Conservation (phyloP, 1,140 invertebrate genomes). For the Hycleus cichorii region DNA sequence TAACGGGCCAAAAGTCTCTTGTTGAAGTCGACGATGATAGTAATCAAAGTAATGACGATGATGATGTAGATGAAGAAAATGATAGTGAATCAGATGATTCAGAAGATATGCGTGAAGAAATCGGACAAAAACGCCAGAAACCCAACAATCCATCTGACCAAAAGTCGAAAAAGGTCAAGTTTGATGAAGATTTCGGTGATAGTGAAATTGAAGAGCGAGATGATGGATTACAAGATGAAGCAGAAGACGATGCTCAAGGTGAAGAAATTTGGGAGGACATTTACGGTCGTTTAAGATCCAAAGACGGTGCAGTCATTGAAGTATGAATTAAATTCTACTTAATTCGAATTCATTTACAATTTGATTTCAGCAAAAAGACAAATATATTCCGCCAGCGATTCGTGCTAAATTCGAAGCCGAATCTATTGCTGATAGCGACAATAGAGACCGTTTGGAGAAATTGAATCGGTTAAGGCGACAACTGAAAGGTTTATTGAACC, state of each 20-base stretch:
- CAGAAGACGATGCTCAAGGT: slow-evolving; percentile 30
- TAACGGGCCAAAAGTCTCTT: slow-evolving; percentile 23
- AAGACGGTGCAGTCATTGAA: slow-evolving; percentile 50
- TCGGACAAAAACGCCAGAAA: slow-evolving; percentile 4
- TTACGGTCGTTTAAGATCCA: slow-evolving; percentile 79
- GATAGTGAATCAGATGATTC: slow-evolving; percentile 5
- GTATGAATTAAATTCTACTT: slow-evolving; percentile 5
- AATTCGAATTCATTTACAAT: slow-evolving; percentile 17
- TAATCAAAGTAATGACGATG: slow-evolving; percentile 9
- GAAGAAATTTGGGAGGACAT: slow-evolving; percentile 77
- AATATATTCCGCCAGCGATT: slow-evolving; percentile 79
- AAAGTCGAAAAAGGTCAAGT: slow-evolving; percentile 4
- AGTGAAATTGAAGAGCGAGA: slow-evolving; percentile 2
- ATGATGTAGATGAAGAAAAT: background rate
- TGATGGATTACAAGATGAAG: slow-evolving; percentile 19
- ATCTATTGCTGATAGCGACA: slow-evolving; percentile 24
- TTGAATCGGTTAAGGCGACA: slow-evolving; percentile 61
- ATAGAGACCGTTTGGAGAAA: slow-evolving; percentile 51
- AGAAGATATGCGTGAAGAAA: slow-evolving; percentile 19
- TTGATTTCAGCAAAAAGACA: slow-evolving; percentile 43
- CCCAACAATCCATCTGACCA: background rate
- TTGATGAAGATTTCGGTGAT: slow-evolving; percentile 16
- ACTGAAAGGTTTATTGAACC: slow-evolving; percentile 82
- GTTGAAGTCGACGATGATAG: background rate
- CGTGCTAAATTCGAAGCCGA: slow-evolving; percentile 44